Base-by-base conservation (phyloP, 2,888 invertebrate genomes). In the Stenurella melanura region DNA sequence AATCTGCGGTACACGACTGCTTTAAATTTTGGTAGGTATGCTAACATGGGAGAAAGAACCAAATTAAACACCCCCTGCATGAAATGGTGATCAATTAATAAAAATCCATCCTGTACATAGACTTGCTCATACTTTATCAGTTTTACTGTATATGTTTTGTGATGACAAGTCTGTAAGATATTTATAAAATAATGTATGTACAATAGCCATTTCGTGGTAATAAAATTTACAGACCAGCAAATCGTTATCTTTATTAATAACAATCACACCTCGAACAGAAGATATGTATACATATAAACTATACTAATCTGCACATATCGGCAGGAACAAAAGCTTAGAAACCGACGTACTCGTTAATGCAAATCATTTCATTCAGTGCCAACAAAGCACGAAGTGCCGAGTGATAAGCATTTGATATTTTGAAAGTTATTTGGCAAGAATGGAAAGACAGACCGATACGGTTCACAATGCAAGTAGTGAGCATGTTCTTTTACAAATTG, bases 381-480 rank as follows among this genome's bases (percentile, higher is more conserved):
- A 3, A 1, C 12, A 11, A 15, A 12, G 12, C 4, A 2, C 4
- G 15, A 42, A 42, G 42, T 42, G 11, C 12, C 12, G 12, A 15
- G 42, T 42, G 11, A 12, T 42, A 42, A 42, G 42, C 3, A 15
- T 42, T 12, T 34, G 30, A 9, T 6, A 34, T 34, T 34, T 7
- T 34, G 7, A 34, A 42, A 42, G 11, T 42, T 42, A 42, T 42
- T 15, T 2, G 42, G 42, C 42, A 10, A 58, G 17, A 50, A 61
- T 50, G 50, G 71, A 42, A 0, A 11, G 21, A 7, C 61, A 71
- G n/a, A n/a, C 26, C 2, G 61, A 71, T 34, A 21, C 21, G 17
- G 19, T 42, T n/a, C 60, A 18, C 26, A 71, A 71, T 26, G 61
- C 42, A 10, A 71, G 21, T 10, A 61, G 71, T 54, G 71, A 71